Evolutionary conservation across 92 coral and sea anemone species (phyloP).

Genomic region (Montipora capitata): DNA sequence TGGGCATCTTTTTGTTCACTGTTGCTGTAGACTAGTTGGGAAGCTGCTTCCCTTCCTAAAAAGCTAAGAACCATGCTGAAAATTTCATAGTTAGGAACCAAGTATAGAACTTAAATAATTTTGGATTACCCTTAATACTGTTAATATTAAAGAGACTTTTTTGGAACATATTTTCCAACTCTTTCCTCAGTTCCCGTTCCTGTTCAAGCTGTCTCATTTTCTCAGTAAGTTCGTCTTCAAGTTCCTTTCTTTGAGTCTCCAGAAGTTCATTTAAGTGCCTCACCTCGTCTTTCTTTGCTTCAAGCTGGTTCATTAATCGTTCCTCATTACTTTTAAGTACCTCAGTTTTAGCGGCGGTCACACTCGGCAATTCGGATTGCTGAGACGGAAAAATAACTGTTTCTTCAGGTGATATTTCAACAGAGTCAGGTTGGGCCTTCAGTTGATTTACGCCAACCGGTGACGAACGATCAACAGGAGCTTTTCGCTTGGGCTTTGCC

Average conservation of each 20-base stretch:
- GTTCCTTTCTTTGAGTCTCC: slow-evolving; percentile 10
- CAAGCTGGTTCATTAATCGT: slow-evolving; percentile 7
- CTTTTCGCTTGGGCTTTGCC: slow-evolving; percentile 19
- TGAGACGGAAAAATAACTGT: background rate
- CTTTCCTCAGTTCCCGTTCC: slow-evolving; percentile 22
- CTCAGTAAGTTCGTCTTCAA: slow-evolving; percentile 8
- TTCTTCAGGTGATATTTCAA: background rate
- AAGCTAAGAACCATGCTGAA: slow-evolving; percentile 47
- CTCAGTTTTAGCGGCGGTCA: background rate
- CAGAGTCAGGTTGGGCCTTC: background rate
- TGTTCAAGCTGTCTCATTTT: slow-evolving; percentile 17
- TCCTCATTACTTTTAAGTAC: slow-evolving; percentile 5
- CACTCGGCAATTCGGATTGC: background rate
- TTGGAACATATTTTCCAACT: slow-evolving; percentile 8
- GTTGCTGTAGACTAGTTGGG: slow-evolving; percentile 48
- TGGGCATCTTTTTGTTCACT: slow-evolving; percentile 20
- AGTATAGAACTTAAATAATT: background rate
- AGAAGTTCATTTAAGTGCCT: slow-evolving; percentile 2
- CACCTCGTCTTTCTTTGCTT: slow-evolving; percentile 21
- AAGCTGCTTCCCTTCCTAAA: slow-evolving; percentile 69
- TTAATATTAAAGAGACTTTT: slow-evolving; percentile 18
- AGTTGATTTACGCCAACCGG: background rate
- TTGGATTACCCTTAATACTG: slow-evolving; percentile 38
- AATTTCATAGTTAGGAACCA: slow-evolving; percentile 3
- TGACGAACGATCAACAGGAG: too few species aligned